These are phyloP conservation scores for Ceratitis capitata DNA, from an alignment of 1,140 invertebrate species.

Conservation along the genomic window DNA sequence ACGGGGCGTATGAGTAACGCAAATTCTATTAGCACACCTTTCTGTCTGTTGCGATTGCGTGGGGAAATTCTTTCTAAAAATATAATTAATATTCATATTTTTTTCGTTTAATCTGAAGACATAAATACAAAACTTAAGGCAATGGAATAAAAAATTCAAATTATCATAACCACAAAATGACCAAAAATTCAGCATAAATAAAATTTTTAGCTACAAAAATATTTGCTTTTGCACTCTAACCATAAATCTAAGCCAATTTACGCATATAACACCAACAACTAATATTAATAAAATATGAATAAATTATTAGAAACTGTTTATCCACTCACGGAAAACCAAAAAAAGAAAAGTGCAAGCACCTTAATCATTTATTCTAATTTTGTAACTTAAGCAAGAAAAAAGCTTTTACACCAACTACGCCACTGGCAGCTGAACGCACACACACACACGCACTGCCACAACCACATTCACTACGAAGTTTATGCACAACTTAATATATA, in stretches of 20 bases:
- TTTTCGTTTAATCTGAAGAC: too few species aligned
- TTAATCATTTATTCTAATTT: conserved; percentile 16
- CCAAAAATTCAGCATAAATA: too few species aligned
- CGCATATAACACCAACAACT: not conserved
- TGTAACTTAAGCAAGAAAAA: not conserved
- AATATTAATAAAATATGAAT: not conserved
- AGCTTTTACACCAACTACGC: not conserved
- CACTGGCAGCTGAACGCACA: not conserved
- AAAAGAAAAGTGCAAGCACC: not conserved
- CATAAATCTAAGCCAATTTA: not conserved
- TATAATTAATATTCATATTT: too few species aligned
- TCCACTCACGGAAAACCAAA: not conserved
- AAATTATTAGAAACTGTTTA: too few species aligned
- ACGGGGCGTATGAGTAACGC: not conserved
- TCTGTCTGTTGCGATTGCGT: not conserved
- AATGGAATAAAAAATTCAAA: too few species aligned
- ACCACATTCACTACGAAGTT: too few species aligned
- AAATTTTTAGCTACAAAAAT: too few species aligned
- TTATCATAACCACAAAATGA: too few species aligned
- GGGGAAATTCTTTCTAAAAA: too few species aligned
- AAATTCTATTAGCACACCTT: conserved; percentile 2
- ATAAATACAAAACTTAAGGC: too few species aligned
- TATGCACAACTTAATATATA: too few species aligned
- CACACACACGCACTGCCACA: not conserved
- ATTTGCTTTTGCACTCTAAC: too few species aligned